Percentiles rank a stretch among this genome's conserved stretches.
Conservation (phyloP, 2,888 invertebrate species). For the Orthosia gracilis region DNA sequence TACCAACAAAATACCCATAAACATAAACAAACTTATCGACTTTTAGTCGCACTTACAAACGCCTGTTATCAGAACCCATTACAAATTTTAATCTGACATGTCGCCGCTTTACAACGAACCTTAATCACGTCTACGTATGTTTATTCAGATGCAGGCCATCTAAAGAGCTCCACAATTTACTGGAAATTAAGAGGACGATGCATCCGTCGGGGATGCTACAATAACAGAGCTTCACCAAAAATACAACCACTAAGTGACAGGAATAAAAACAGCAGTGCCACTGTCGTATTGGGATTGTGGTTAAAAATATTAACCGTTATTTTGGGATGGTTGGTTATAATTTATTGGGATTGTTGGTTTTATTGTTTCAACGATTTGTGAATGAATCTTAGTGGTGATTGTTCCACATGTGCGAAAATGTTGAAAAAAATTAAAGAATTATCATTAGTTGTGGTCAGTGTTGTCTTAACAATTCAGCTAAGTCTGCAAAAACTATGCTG, state of each 20-base stretch:
- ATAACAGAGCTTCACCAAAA: constrained; percentile 87
- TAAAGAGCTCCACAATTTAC: constrained; percentile 87
- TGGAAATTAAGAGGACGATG: constrained; percentile 90
- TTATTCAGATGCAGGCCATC: constrained; percentile 90
- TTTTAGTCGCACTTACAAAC: constrained; percentile 36
- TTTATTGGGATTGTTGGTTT: neutral
- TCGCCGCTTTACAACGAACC: constrained; percentile 60
- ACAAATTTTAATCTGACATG: constrained; percentile 53
- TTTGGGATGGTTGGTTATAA: constrained; percentile 31
- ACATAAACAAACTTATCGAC: constrained; percentile 17
- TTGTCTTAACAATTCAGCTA: neutral
- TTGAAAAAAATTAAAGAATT: neutral
- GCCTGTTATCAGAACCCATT: constrained; percentile 38
- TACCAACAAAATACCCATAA: neutral
- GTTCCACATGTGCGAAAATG: neutral
- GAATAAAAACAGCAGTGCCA: constrained; percentile 78
- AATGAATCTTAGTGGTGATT: neutral
- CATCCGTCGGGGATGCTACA: constrained; percentile 85
- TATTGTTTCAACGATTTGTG: neutral
- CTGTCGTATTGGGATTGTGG: constrained; percentile 27
- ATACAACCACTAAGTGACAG: constrained; percentile 82
- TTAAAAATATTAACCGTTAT: constrained; percentile 49
- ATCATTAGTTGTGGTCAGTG: neutral
- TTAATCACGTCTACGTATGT: constrained; percentile 81
- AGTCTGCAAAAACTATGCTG: neutral